Evolutionary conservation across 2,888 invertebrate species (phyloP).

Genomic region (Ellobium chinense): DNA sequence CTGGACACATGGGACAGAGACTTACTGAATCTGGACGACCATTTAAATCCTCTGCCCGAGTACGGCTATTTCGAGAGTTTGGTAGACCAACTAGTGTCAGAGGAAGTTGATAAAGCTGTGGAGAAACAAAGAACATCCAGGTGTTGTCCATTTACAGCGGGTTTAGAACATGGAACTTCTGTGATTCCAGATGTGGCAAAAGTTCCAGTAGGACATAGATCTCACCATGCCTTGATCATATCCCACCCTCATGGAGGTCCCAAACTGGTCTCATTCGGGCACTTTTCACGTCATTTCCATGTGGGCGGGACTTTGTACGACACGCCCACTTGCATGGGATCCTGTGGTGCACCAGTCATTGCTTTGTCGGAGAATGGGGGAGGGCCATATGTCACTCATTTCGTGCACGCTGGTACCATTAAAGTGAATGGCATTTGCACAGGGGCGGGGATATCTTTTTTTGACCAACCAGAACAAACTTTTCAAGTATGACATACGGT

Average conservation of each 20-base stretch:
- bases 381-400: neutral
- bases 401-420: constrained; percentile 24
- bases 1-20: constrained; percentile 29
- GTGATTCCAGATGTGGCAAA: neutral
- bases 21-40: constrained; percentile 9
- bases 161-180: neutral
- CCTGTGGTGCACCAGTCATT: constrained; percentile 34
- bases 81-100: neutral
- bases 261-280: constrained; percentile 30
- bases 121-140: neutral
- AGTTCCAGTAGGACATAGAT: too few relatives aligned
- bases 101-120: neutral
- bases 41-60: neutral
- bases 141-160: neutral
- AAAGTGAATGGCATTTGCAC: neutral
- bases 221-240: constrained; percentile 7
- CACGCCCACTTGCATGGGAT: constrained; percentile 43
- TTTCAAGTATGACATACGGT: neutral
- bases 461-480: neutral
- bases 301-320: constrained; percentile 32
- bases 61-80: neutral
- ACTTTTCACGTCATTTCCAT: constrained; percentile 17
- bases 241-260: constrained; percentile 29
- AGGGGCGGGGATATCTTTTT: constrained; percentile 18
- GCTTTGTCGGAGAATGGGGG: neutral